Base-by-base conservation (phyloP, 2,888 invertebrate genomes). In the Loripinus fragilis region DNA sequence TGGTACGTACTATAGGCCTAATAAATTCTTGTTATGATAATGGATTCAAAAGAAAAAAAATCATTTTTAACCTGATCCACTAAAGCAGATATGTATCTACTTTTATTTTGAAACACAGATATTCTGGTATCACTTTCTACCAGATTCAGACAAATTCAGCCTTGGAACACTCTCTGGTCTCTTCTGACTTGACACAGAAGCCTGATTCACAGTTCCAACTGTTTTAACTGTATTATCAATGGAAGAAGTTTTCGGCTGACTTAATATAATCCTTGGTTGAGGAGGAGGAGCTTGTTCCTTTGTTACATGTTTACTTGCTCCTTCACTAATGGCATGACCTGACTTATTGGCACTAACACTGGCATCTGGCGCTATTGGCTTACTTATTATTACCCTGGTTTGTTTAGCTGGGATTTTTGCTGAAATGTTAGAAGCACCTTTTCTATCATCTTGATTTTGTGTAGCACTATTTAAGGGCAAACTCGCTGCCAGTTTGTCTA, bases 161-260 rank as follows among this genome's bases (percentile, higher is more conserved):
- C 55, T 23, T 55, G 55, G 55, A 23, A 55, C 55, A 23, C 28
- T 55, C 15, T 55, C 55, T 28, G 55, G 55, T 15, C 55, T 55
- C 23, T 55, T 55, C 25, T 55, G 55, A 55, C 55, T 55, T 25
- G 23, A 28, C 25, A 55, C 23, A 8, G 23, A 25, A n/a, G 17
- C 23, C 3, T 5, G 7, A 5, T 20, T 48, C 20, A 48, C 48
- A 5, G 5, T 48, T 7, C 5, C 25, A 15, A 48, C 48, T 48
- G 7, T 48, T 48, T 15, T 15, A 17, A 55, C 28, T n/a, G n/a
- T n/a, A n/a, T n/a, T n/a, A 55, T 55, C 28, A 23, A 3, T 7
- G 12, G 38, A 38, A 28, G 55, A 25, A 28, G 23, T 23, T 15
- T 55, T 55, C 25, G 55, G 55, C 28, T 55, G 55, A 55, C 55